Evolutionary conservation across 2,888 invertebrate genomes (phyloP), one percentile per base, ranked within the genome.

Genomic region (Tortrix viridana): DNA sequence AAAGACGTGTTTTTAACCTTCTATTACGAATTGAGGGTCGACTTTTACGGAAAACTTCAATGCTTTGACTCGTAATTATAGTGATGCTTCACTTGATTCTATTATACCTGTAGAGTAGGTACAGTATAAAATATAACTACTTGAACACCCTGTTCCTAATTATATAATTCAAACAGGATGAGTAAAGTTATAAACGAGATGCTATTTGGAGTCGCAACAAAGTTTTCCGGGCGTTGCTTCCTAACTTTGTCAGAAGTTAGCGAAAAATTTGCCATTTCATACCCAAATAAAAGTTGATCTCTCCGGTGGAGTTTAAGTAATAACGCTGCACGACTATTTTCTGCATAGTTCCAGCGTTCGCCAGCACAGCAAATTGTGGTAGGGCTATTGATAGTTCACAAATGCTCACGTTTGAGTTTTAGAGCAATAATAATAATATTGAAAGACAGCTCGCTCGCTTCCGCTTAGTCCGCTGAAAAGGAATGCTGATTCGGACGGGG

Each of bases 371-470:
- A 41, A 52, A 60, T 53, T 53, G 59, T 52, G 19, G 32, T 26
- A 52, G 48, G 38, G 58, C 49, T 65, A 59, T 60, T 59, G 48
- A 48, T 53, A 54, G 54, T 63, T 66, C 66, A 55, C 61, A 68
- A 77, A 67, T 71, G 74, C 73, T 69, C 72, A 74, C 71, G 71
- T 77, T 73, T 67, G 70, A 58, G 74, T 78, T 83, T 75, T 74
- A 72, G 70, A 75, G 76, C 74, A 74, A 77, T 79, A 80, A 81
- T 80, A 80, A 79, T 80, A 80, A 79, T 81, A 82, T 76, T 77
- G 77, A 80, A 79, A 81, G 81, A 82, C 77, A 80, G 76, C 72
- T 66, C 72, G 79, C 72, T 68, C 71, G 77, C 76, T 84, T 84
- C 83, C 81, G 83, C 81, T 75, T 78, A 73, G 76, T 70, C 74